Conservation (phyloP, 2,888 invertebrate genomes). For the Thereva unica region DNA sequence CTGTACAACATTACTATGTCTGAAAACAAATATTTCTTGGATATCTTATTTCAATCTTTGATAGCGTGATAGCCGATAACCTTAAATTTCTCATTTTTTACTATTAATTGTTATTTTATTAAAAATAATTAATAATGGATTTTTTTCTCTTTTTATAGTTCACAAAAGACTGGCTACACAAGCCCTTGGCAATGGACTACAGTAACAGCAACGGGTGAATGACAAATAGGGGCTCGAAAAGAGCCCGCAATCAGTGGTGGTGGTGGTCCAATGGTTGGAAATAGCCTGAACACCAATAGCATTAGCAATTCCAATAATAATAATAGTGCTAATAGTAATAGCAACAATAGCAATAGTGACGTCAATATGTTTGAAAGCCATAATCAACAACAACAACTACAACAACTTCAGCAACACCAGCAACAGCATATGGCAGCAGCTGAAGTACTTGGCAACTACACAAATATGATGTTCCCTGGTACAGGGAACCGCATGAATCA, state of each 20-base stretch:
- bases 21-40: too few relatives aligned
- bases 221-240: slow-evolving; percentile 61
- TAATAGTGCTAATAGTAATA: slow-evolving; percentile 44
- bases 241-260: slow-evolving; percentile 51
- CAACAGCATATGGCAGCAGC: slow-evolving; percentile 36
- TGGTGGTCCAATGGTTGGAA: slow-evolving; percentile 26
- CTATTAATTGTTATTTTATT: neutral
- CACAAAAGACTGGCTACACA: slow-evolving; percentile 57
- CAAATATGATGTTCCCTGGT: slow-evolving; percentile 43
- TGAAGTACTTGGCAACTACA: slow-evolving; percentile 43
- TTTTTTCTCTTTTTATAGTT: slow-evolving; percentile 47
- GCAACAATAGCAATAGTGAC: slow-evolving; percentile 39
- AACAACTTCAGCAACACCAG: slow-evolving; percentile 9
- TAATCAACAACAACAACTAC: slow-evolving; percentile 18
- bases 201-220: slow-evolving; percentile 64
- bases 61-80: too few relatives aligned
- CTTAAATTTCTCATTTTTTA: too few relatives aligned
- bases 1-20: too few relatives aligned
- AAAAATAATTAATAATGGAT: neutral
- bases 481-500: slow-evolving; percentile 39
- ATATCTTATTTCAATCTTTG: too few relatives aligned
- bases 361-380: neutral
- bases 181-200: slow-evolving; percentile 66
- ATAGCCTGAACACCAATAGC: slow-evolving; percentile 36
- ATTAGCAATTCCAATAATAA: slow-evolving; percentile 37